phyloP scores from a whole-genome alignment of 2,888 invertebrate genomes.

The Phortica magna region DNA sequence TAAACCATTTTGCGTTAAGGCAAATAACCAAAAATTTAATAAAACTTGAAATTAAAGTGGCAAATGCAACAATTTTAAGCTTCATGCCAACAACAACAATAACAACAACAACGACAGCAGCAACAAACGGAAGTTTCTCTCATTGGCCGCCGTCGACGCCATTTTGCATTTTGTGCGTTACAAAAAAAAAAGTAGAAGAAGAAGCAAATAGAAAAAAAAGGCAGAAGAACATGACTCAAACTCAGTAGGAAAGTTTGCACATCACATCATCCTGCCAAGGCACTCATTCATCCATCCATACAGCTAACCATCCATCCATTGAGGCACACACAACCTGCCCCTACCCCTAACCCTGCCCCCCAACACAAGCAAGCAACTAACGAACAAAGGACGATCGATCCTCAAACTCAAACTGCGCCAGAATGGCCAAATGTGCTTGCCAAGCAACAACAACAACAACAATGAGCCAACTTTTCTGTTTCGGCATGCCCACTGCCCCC shows the following conservation, averaged over 20 bases:
- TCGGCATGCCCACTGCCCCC: conserved; percentile 44
- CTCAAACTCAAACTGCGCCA: conserved; percentile 5
- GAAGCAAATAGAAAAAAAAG: neutral
- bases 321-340: neutral
- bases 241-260: neutral
- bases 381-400: conserved; percentile 20
- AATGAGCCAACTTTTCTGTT: conserved; percentile 41
- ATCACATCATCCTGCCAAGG: neutral
- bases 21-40: neutral
- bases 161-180: conserved; percentile 3
- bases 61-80: neutral
- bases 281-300: conserved; percentile 19
- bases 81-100: neutral
- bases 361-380: conserved; percentile 1
- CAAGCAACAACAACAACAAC: conserved; percentile 32
- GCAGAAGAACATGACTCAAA: neutral
- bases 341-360: neutral
- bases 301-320: neutral
- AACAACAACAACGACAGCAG: neutral
- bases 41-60: neutral
- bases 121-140: neutral
- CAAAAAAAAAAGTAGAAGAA: neutral
- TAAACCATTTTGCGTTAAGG: neutral
- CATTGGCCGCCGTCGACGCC: neutral
- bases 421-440: conserved; percentile 1